A percentile compares a stretch with the other conserved stretches of the same genome.
phyloP scores from a whole-genome alignment of 2,113 vertebrate genomes.

The Leucosticte australis region DNA sequence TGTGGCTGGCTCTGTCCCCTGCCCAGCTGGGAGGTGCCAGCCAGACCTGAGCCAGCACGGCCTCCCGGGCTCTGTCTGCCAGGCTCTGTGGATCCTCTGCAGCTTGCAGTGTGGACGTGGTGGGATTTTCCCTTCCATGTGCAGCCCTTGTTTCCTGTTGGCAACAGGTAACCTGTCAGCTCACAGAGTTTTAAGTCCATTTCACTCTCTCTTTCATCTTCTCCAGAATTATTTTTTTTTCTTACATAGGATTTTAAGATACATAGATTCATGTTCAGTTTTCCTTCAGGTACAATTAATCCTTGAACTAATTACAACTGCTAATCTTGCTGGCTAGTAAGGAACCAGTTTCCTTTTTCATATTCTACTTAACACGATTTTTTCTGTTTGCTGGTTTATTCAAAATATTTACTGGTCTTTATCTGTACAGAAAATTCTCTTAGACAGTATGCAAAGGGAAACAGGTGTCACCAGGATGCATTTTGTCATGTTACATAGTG shows the following conservation, averaged over 20 bases:
- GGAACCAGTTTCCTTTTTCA: neutral
- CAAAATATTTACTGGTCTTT: neutral
- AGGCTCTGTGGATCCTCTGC: fast-evolving
- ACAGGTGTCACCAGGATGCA: neutral
- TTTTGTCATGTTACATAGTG: neutral
- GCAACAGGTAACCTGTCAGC: neutral
- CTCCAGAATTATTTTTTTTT: neutral
- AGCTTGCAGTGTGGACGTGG: fast-evolving
- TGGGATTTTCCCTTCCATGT: neutral
- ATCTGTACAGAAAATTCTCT: neutral
- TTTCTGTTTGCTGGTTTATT: neutral
- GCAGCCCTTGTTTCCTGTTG: fast-evolving
- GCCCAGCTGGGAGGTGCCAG: neutral
- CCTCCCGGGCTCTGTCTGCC: fast-evolving
- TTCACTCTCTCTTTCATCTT: neutral
- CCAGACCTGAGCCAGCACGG: fast-evolving
- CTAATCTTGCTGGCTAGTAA: neutral
- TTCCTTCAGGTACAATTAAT: neutral
- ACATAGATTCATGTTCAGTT: neutral
- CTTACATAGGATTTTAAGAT: neutral
- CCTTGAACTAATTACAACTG: neutral
- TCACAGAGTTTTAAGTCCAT: neutral
- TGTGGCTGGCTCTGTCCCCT: neutral
- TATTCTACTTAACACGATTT: neutral
- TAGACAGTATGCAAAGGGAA: neutral